Evolutionary conservation across 2,888 invertebrate species (phyloP).

Genomic region (Epistrophe grossulariae): DNA sequence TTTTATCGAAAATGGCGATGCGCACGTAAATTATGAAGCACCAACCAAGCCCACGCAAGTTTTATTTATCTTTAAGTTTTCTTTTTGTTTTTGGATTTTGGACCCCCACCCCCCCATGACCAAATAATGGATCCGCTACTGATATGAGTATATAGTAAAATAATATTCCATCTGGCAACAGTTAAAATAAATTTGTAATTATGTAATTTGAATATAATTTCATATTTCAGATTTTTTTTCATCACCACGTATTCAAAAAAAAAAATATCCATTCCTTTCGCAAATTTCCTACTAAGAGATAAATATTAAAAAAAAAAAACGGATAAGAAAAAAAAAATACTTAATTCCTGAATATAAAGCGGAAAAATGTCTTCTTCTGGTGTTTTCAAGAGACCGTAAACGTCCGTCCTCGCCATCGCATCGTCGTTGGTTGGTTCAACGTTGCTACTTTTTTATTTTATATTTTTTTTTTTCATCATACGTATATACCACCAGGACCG

Average conservation of each 20-base stretch:
- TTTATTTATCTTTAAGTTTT: too few relatives aligned
- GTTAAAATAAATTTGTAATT: not conserved
- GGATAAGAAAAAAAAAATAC: constrained; percentile 43
- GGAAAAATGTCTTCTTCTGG: constrained; percentile 59
- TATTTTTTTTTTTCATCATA: not conserved
- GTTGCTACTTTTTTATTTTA: not conserved
- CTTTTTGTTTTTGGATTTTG: too few relatives aligned
- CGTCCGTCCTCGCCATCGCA: not conserved
- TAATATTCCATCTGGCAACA: constrained; percentile 7
- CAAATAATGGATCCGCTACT: too few relatives aligned
- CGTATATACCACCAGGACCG: not conserved
- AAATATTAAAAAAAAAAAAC: constrained; percentile 4
- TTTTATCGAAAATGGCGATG: too few relatives aligned
- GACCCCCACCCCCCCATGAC: too few relatives aligned
- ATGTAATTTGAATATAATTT: constrained; percentile 15
- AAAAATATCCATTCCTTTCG: not conserved
- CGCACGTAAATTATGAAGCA: too few relatives aligned
- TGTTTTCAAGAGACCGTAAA: constrained; percentile 10
- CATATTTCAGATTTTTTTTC: constrained; percentile 8
- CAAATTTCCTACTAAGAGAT: constrained; percentile 8
- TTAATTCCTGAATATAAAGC: constrained; percentile 69
- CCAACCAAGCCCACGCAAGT: too few relatives aligned
- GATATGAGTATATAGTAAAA: too few relatives aligned
- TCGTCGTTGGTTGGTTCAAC: not conserved
- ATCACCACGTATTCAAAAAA: not conserved